Evolutionary conservation across 2,113 vertebrate genomes (phyloP), one percentile per base, ranked within the genome.

Genomic region (Diphyllodes magnificus): DNA sequence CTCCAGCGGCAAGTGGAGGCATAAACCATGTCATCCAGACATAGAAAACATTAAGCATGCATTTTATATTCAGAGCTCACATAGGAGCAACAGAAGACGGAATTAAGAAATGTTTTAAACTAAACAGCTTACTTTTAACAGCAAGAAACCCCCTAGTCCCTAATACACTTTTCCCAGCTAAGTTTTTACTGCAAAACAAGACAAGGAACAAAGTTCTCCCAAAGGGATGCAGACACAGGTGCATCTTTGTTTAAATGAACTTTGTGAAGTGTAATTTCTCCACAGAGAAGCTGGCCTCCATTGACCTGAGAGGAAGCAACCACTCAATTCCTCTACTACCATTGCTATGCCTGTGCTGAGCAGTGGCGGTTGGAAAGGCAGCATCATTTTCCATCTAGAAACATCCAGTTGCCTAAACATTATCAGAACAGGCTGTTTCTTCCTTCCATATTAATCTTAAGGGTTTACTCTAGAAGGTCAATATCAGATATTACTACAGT

Each of bases 321-420:
- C 17, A 54, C 28, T 65, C 3, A 0, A 53, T 59, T 86, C 37
- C 31, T 64, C 60, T 44, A 16, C 37, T 37, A 24, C n/a, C 31
- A 37, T 35, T 69, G 49, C 35, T 53, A 53, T 0, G 0, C 15
- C 42, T 75, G 37, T 68, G 63, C 57, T 76, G 47, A 75, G 24
- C 8, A 6, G n/a, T 25, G 15, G 49, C 0, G 0, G 47, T 10
- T 1, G 0, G 47, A 91, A 86, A 51, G n/a, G n/a, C 39, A 65
- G 40, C 24, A 50, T 31, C 11, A 17, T 66, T 73, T 92, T 66
- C 56, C 39, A 66, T 31, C 42, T 30, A 70, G 63, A 79, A 91
- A 73, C n/a, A 72, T 28, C 9, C 64, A 63, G 24, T 45, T 59
- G 72, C 33, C 21, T 22, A 27, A 82, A 91, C 11, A 44, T 23